Percentiles rank a stretch among this genome's conserved stretches.
These are phyloP conservation scores for Phallusia fumigata DNA, from an alignment of 23 tunicate genomes.

Conservation along the genomic window DNA sequence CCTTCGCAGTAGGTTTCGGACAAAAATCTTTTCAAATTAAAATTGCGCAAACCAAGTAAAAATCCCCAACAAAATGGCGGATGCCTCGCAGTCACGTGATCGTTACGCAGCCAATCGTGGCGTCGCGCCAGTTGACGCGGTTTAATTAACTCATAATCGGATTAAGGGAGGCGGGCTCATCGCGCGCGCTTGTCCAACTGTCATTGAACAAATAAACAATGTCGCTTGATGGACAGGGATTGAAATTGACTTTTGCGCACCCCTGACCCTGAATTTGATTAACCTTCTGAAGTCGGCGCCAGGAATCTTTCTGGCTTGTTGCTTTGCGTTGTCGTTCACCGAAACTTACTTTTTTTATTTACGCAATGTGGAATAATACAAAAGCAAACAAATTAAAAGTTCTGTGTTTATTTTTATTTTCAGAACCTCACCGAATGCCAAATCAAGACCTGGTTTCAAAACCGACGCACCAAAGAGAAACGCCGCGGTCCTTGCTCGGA, in stretches of 20 bases:
- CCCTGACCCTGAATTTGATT: conserved; percentile 9
- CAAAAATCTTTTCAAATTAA: too few species aligned
- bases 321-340: neutral
- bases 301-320: neutral
- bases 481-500: conserved; percentile 70
- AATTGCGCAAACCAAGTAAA: neutral
- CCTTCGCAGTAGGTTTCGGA: too few species aligned
- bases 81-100: neutral
- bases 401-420: neutral
- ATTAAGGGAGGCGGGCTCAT: neutral
- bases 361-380: too few species aligned
- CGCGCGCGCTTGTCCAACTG: neutral
- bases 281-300: neutral
- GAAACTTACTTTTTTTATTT: neutral
- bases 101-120: neutral
- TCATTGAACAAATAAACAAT: conserved; percentile 9
- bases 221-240: neutral
- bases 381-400: too few species aligned
- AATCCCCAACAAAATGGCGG: neutral
- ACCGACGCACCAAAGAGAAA: conserved; percentile 88
- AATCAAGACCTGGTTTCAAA: conserved; percentile 92
- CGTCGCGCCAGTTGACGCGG: neutral
- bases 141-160: neutral
- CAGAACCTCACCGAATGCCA: conserved; percentile 91
- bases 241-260: neutral